Conservation (phyloP, 2,797 vertebrate genomes). For the Capromys pilorides region DNA sequence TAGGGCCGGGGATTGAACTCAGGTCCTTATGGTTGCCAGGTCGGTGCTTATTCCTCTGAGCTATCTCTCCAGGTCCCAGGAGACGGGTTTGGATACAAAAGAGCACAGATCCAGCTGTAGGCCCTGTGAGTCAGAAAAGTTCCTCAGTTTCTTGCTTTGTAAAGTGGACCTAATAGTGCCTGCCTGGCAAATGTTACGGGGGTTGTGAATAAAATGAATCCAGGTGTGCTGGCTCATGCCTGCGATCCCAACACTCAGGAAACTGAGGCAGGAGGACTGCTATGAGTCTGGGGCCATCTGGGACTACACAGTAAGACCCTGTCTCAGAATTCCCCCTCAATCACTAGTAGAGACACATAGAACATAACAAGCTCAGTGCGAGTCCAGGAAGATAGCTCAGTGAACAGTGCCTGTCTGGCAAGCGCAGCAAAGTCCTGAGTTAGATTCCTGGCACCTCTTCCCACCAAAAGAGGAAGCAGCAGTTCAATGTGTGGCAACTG, state of each 20-base stretch:
- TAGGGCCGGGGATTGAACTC: no score
- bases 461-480: no score
- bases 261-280: neutral
- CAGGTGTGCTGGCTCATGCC: neutral
- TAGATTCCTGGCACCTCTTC: no score
- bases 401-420: no score
- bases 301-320: neutral
- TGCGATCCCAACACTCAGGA: neutral
- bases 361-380: neutral
- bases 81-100: neutral
- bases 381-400: neutral
- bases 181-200: neutral
- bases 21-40: no score
- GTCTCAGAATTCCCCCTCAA: neutral
- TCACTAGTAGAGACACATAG: neutral
- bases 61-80: no score
- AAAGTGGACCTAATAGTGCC: neutral
- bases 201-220: neutral
- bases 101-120: neutral
- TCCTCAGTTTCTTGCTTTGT: slow-evolving; percentile 51
- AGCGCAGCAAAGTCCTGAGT: no score
- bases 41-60: no score
- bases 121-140: neutral
- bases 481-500: neutral
- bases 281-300: neutral